Conservation (phyloP, 37 sponge, comb jelly and placozoan genomes). For the Halisarca cf. caerulea region DNA sequence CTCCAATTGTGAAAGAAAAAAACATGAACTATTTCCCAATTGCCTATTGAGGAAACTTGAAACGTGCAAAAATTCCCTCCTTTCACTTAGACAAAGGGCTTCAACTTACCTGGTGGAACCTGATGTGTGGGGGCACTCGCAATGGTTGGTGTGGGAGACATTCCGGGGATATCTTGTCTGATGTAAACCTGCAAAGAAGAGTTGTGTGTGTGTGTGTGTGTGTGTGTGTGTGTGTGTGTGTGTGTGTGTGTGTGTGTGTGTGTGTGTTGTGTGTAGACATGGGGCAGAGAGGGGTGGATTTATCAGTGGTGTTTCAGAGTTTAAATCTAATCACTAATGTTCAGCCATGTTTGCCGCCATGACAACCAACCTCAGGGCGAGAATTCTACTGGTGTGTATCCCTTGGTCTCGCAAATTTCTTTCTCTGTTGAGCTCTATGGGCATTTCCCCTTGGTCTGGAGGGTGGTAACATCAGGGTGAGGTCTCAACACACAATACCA, state of each 20-base stretch:
- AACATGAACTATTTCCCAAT: too few species aligned
- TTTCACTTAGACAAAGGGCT: too few species aligned
- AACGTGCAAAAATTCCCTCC: too few species aligned
- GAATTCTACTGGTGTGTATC: conserved; percentile 66
- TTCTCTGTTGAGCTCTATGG: conserved; percentile 48
- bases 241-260: too few species aligned
- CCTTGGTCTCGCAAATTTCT: conserved; percentile 64
- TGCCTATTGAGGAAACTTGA: too few species aligned
- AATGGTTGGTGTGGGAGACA: not conserved
- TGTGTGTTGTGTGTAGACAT: too few species aligned
- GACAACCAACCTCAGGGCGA: conserved; percentile 47
- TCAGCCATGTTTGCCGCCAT: not conserved
- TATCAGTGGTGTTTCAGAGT: too few species aligned
- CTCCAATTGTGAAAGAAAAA: too few species aligned
- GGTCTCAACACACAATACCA: too few species aligned
- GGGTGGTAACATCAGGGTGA: not conserved
- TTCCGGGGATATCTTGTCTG: conserved; percentile 1
- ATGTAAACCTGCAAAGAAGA: not conserved
- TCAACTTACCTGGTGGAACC: conserved; percentile 42
- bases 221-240: too few species aligned
- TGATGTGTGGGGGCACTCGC: conserved; percentile 25
- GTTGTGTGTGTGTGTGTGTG: not conserved
- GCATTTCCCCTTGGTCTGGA: conserved; percentile 57
- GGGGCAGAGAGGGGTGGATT: too few species aligned
- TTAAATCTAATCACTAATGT: not conserved